phyloP scores from a whole-genome alignment of 2,888 invertebrate genomes.

The Brachynemurus nebulosus region DNA sequence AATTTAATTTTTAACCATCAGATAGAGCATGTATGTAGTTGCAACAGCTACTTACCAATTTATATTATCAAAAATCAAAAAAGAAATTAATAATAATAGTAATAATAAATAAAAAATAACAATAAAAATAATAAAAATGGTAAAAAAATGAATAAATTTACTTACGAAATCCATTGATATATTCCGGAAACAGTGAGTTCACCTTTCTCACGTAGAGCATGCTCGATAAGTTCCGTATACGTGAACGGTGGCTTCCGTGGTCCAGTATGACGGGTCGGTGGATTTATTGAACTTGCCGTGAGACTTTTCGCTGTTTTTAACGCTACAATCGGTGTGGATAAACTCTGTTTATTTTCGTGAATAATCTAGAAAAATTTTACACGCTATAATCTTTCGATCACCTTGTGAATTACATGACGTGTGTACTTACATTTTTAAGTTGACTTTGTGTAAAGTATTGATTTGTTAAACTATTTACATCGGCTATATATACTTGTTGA shows the following conservation, averaged over 20 bases:
- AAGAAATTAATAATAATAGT: too few species aligned
- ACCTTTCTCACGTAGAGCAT: constrained; percentile 71
- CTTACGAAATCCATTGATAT: constrained; percentile 91
- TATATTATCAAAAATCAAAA: too few species aligned
- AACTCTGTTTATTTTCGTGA: not conserved
- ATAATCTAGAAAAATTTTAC: not conserved
- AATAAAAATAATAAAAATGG: too few species aligned
- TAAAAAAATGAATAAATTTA: too few species aligned
- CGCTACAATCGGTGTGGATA: not conserved
- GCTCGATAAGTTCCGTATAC: constrained; percentile 81
- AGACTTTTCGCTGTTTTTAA: not conserved
- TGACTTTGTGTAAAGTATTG: not conserved
- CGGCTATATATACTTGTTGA: not conserved
- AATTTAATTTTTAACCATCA: too few species aligned
- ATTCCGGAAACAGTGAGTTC: constrained; percentile 83
- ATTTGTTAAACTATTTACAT: not conserved
- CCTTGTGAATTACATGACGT: not conserved
- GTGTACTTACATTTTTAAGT: not conserved
- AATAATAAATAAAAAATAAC: too few species aligned
- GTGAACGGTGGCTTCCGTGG: constrained; percentile 78
- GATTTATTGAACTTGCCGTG: not conserved
- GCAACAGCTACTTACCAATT: too few species aligned
- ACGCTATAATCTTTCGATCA: not conserved
- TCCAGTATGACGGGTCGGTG: constrained; percentile 30
- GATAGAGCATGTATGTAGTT: too few species aligned